Conservation (phyloP, 2,113 vertebrate species). For the Brachirus orientalis region DNA sequence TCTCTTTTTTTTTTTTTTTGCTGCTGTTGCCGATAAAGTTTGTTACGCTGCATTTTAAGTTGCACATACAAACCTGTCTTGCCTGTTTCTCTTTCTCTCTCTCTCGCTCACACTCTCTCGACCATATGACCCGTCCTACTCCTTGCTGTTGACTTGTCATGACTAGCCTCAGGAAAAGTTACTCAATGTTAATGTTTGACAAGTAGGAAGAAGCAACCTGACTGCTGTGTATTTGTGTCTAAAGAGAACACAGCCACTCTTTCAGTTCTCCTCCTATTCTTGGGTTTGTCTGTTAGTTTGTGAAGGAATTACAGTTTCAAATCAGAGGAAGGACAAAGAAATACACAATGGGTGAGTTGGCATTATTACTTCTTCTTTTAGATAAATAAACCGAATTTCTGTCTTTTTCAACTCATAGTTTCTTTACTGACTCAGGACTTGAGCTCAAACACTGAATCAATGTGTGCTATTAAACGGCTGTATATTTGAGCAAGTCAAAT, state of each 20-base stretch:
- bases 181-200: constrained; percentile 80
- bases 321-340: constrained; percentile 7
- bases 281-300: constrained; percentile 18
- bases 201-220: constrained; percentile 72
- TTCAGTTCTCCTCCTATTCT: constrained; percentile 49
- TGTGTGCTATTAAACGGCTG: no score
- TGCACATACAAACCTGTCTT: constrained; percentile 73
- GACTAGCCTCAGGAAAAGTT: constrained; percentile 67
- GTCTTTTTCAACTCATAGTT: background rate
- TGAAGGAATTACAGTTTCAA: constrained; percentile 20
- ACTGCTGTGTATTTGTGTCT: constrained; percentile 25
- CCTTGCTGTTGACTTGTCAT: constrained; percentile 65
- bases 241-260: constrained; percentile 29
- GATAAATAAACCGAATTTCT: background rate
- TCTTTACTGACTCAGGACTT: background rate
- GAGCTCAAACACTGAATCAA: no score
- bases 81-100: constrained; percentile 69
- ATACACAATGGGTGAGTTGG: constrained; percentile 77
- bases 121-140: constrained; percentile 55
- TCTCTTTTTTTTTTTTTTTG: constrained; percentile 18
- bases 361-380: background rate
- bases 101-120: background rate
- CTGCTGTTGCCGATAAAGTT: background rate
- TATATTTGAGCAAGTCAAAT: background rate
- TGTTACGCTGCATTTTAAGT: constrained; percentile 4